Conservation (phyloP, 2,797 vertebrate genomes). For the Ara ararauna region DNA sequence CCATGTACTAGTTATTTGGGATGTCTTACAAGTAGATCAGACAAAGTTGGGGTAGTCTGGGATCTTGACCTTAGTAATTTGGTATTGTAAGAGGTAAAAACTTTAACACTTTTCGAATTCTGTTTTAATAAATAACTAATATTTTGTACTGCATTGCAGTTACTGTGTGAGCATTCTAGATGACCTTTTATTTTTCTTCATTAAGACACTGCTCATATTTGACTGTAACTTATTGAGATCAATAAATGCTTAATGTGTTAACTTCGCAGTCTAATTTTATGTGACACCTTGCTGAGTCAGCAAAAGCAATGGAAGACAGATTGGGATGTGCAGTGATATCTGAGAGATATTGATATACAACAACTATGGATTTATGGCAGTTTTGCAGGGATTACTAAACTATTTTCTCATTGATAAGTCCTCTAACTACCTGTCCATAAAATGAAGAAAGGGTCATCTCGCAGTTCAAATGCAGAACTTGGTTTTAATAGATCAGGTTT, state of each 20-base stretch:
- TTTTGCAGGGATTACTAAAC: constrained; percentile 13
- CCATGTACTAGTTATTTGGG: background rate
- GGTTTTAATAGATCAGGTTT: background rate
- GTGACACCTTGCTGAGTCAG: constrained; percentile 37
- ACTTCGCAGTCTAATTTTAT: constrained; percentile 23
- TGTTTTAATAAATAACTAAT: background rate
- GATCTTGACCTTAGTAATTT: background rate
- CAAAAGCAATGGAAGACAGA: constrained; percentile 9
- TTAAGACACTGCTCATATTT: constrained; percentile 17
- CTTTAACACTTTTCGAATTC: background rate
- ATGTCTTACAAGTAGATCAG: background rate
- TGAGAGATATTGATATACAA: constrained; percentile 31
- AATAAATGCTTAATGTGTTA: constrained; percentile 56
- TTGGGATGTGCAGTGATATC: background rate
- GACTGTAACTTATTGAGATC: constrained; percentile 33
- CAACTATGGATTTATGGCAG: background rate
- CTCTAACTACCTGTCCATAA: background rate
- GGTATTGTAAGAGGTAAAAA: background rate
- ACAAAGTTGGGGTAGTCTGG: background rate
- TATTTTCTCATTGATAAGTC: background rate
- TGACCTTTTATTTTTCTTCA: constrained; percentile 19
- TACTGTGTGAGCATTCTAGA: background rate
- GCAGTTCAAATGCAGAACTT: background rate
- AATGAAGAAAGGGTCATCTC: constrained; percentile 10
- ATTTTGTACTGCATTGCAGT: background rate